phyloP scores from a whole-genome alignment of 2,888 invertebrate genomes.

The Bursaphelenchus okinawaensis region DNA sequence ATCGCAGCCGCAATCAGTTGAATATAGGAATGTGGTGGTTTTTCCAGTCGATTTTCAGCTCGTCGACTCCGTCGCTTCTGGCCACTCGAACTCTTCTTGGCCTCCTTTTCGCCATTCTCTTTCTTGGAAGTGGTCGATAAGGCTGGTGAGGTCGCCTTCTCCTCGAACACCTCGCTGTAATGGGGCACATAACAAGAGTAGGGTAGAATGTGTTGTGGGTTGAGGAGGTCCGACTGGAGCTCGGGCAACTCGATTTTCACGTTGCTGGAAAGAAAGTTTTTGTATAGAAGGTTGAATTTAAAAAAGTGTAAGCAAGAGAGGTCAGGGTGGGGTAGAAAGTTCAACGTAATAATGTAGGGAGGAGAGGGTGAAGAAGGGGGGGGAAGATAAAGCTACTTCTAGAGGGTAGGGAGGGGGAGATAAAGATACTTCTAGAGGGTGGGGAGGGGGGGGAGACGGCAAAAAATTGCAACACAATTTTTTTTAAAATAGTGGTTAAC shows the following conservation, averaged over 20 bases:
- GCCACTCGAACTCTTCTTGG: neutral
- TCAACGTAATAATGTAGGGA: too few species aligned
- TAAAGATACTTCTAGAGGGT: too few species aligned
- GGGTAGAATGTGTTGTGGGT: neutral
- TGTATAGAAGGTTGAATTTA: too few species aligned
- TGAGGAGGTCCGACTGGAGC: neutral
- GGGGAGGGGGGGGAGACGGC: too few species aligned
- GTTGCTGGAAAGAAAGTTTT: too few species aligned
- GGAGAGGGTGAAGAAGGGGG: too few species aligned
- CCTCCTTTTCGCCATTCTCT: neutral
- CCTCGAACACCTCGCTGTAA: neutral
- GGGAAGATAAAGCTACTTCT: too few species aligned
- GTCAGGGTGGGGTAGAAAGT: too few species aligned
- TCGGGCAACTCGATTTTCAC: neutral
- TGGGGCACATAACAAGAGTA: neutral
- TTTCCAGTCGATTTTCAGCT: slow-evolving; percentile 32
- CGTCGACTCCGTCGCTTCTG: slow-evolving; percentile 1
- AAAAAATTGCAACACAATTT: too few species aligned
- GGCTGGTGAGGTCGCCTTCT: neutral
- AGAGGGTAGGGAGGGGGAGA: too few species aligned
- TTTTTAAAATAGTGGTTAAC: too few species aligned
- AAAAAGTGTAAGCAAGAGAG: too few species aligned
- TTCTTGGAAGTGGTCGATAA: neutral
- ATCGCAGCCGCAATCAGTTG: slow-evolving; percentile 51
- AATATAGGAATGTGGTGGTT: slow-evolving; percentile 49